These are phyloP conservation scores for Lepidotrigona ventralis DNA, from an alignment of 1,140 invertebrate species.

Conservation along the genomic window DNA sequence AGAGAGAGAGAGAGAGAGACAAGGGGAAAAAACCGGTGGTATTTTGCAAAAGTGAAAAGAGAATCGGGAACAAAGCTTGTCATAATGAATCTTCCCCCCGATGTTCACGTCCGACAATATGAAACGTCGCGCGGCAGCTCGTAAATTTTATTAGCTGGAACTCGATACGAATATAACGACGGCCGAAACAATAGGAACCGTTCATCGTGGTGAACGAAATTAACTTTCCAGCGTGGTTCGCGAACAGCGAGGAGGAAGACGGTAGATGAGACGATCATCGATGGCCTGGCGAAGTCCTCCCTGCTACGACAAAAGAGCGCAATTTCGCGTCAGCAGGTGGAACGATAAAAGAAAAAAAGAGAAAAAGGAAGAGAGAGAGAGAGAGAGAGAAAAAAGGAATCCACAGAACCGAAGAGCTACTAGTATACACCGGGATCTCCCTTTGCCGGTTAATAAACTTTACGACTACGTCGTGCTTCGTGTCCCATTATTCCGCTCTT, in stretches of 20 bases:
- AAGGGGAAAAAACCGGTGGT: too few species aligned
- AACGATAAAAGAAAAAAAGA: constrained; percentile 62
- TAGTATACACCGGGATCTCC: constrained; percentile 27
- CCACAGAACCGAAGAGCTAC: constrained; percentile 5
- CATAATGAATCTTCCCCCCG: not conserved
- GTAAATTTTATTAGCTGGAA: constrained; percentile 18
- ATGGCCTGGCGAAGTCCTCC: not conserved
- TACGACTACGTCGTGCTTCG: constrained; percentile 41
- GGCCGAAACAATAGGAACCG: constrained; percentile 15
- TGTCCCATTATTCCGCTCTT: constrained; percentile 41
- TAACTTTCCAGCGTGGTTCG: constrained; percentile 8
- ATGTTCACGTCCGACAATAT: not conserved
- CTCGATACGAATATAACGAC: constrained; percentile 1
- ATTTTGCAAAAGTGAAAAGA: not conserved
- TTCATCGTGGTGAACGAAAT: constrained; percentile 19
- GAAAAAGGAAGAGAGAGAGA: constrained; percentile 18
- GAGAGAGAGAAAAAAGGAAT: constrained; percentile 18
- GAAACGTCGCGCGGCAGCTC: not conserved
- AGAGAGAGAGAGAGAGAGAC: too few species aligned
- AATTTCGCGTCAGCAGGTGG: constrained; percentile 58
- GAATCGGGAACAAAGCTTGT: not conserved
- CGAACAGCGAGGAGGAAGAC: not conserved
- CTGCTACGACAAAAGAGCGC: constrained; percentile 14
- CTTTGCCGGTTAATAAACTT: constrained; percentile 63
- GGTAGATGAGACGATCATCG: not conserved